phyloP scores from a whole-genome alignment of 2,888 invertebrate genomes.

The Exocentrus adspersus region DNA sequence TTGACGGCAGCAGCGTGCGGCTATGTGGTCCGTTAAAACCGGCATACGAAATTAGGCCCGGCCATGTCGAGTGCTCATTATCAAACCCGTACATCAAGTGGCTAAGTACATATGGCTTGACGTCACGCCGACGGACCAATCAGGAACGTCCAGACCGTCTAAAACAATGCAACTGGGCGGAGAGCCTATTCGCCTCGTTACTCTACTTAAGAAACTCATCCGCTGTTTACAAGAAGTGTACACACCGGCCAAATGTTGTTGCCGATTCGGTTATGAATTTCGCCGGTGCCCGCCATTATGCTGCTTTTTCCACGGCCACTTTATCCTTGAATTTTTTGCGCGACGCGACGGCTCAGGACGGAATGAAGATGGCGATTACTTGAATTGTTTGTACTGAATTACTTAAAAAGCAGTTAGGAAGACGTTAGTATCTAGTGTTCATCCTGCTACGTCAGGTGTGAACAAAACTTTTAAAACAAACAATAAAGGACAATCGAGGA shows the following conservation, averaged over 20 bases:
- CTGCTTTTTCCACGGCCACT: not conserved
- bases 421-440: too few relatives aligned
- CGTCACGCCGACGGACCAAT: constrained; percentile 44
- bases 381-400: not conserved
- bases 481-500: too few relatives aligned
- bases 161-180: constrained; percentile 48
- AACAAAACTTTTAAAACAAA: too few relatives aligned
- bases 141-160: constrained; percentile 33
- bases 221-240: constrained; percentile 14
- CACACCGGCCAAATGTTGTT: constrained; percentile 30
- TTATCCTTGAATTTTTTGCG: not conserved
- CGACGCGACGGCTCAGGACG: not conserved
- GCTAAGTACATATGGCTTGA: constrained; percentile 50
- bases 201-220: constrained; percentile 23
- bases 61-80: constrained; percentile 44
- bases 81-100: constrained; percentile 47
- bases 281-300: constrained; percentile 14
- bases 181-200: constrained; percentile 23
- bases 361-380: not conserved
- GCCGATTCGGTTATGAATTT: constrained; percentile 23
- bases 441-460: too few relatives aligned
- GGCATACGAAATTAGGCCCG: constrained; percentile 47
- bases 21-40: constrained; percentile 42
- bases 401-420: too few relatives aligned
- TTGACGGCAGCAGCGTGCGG: constrained; percentile 29